Percentiles rank a stretch among this genome's conserved stretches.
Conservation (phyloP, 92 coral and sea anemone genomes). For the Bergia puertoricense region DNA sequence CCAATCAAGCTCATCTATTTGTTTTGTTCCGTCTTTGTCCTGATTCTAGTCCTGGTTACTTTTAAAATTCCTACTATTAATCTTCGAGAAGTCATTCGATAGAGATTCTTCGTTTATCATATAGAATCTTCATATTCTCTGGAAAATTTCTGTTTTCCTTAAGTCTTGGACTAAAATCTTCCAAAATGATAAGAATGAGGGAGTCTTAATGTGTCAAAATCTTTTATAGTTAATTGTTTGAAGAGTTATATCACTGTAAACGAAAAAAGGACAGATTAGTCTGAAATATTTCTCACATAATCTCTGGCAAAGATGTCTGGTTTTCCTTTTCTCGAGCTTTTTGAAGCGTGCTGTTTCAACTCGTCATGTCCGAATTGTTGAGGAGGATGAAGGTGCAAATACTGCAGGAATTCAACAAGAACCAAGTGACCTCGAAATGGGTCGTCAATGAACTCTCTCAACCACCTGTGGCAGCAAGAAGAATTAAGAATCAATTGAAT, state of each 20-base stretch:
- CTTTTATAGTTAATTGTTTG: too few species aligned
- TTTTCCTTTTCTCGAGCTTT: constrained; percentile 63
- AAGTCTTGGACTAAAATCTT: not conserved
- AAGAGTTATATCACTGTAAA: too few species aligned
- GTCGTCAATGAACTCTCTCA: constrained; percentile 93
- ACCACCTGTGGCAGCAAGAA: constrained; percentile 69
- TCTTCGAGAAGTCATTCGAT: too few species aligned
- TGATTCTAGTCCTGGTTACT: too few species aligned
- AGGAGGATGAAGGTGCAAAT: constrained; percentile 85
- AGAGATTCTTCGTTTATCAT: too few species aligned
- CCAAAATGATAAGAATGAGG: not conserved
- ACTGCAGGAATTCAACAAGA: constrained; percentile 85
- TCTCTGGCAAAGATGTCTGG: constrained; percentile 87
- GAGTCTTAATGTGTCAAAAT: too few species aligned
- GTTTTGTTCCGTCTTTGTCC: not conserved
- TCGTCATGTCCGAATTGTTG: constrained; percentile 45
- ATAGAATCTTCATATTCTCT: not conserved
- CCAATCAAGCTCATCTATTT: too few species aligned
- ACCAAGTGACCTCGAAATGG: constrained; percentile 95
- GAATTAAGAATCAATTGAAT: too few species aligned
- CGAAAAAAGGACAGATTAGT: constrained; percentile 48
- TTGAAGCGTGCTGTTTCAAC: constrained; percentile 43
- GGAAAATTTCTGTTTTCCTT: not conserved
- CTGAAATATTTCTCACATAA: constrained; percentile 70
- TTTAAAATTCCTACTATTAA: too few species aligned